Evolutionary conservation across 1,140 invertebrate species (phyloP), one percentile per base, ranked within the genome.

Genomic region (Drosophila truncata): DNA sequence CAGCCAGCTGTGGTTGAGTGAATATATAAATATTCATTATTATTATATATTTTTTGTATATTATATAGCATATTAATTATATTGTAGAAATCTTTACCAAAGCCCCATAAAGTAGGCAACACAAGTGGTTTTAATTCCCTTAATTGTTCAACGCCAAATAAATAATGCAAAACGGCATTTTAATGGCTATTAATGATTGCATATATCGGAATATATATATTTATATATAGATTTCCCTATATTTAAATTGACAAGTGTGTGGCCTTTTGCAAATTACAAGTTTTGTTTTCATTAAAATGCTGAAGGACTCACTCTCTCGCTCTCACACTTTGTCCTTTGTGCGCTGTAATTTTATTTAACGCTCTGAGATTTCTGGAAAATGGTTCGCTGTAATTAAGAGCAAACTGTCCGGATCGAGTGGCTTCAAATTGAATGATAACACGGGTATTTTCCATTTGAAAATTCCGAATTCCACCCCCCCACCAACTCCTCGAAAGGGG

Each of bases 1-100:
- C 99, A 99, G 62, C 98, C 98, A 93, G 98, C 98, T 99, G 42
- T 25, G 18, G 14, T 5, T 2, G 9, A 23, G 10, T 2, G 9
- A 23, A 5, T n/a, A 29, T 0, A 27, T n/a, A n/a, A 10, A 49
- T 50, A n/a, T 47, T 31, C 31, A n/a, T 47, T 31, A 50, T 49
- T 50, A 50, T 44, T 41, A 29, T 2, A 29, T 29, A 8, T 29
- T 29, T 27, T 6, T 27, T 27, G 1, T 29, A 29, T 29, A 8
- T 29, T 29, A 29, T 41, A 13, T 33, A 33, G n/a, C 4, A 13
- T 1, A 18, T 41, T 41, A 9, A 23, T 23, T 25, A 25, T 46
- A 25, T 18, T 7, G 27, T 13, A 13, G 47, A 6, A 49, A 50
- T 31, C 11, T 13, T 50, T 13, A 1, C 47, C 29, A 5, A 31